Percentiles rank a stretch among this genome's conserved stretches.
Conservation (phyloP, 2,888 invertebrate genomes). For the Chromoteleia sp. region DNA sequence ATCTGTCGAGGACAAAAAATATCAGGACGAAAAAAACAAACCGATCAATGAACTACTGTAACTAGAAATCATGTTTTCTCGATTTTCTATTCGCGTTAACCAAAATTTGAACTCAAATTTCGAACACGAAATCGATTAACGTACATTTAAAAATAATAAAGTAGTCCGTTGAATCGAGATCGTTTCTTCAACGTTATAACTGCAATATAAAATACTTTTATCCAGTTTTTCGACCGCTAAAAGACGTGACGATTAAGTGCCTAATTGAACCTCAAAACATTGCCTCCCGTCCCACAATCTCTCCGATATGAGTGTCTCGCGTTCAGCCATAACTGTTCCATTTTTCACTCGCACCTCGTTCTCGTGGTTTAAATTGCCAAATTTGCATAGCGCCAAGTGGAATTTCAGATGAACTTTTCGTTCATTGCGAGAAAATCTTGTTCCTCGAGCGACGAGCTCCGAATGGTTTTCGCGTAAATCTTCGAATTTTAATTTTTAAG, state of each 20-base stretch:
- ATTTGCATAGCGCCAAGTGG: conserved; percentile 63
- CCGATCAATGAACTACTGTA: too few species aligned
- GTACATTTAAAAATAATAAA: too few species aligned
- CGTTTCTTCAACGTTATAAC: too few species aligned
- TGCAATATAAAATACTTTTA: neutral
- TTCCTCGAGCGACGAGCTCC: neutral
- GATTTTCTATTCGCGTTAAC: too few species aligned
- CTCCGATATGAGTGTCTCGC: conserved; percentile 41
- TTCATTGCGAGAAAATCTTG: conserved; percentile 37
- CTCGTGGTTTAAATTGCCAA: conserved; percentile 52
- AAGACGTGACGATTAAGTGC: conserved; percentile 42
- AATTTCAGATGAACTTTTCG: conserved; percentile 56
- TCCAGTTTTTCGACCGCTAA: conserved; percentile 1
- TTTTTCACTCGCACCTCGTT: conserved; percentile 56
- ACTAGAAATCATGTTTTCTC: too few species aligned
- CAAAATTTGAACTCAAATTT: too few species aligned
- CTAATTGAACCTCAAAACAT: conserved; percentile 40
- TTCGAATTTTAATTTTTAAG: conserved; percentile 38
- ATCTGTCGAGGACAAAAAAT: too few species aligned
- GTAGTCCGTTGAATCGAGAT: too few species aligned
- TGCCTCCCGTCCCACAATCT: neutral
- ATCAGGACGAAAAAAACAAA: too few species aligned
- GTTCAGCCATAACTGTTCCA: conserved; percentile 49
- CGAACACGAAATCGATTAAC: too few species aligned
- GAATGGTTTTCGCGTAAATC: neutral